phyloP scores from a whole-genome alignment of 2,113 vertebrate species.

The Aplodontia rufa region DNA sequence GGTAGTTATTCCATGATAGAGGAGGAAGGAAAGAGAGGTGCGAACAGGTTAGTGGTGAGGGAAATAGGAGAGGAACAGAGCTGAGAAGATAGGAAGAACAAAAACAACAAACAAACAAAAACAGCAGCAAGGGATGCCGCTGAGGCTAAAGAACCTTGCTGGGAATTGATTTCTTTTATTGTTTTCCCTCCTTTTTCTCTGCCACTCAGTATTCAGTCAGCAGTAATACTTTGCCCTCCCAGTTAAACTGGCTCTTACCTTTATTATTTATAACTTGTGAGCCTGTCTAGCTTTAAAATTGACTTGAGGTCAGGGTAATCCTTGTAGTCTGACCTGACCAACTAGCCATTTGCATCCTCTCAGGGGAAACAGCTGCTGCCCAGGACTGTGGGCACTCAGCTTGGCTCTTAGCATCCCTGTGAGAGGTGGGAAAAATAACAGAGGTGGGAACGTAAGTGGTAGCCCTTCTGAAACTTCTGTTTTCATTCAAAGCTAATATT shows the following conservation, averaged over 20 bases:
- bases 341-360: neutral
- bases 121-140: neutral
- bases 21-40: neutral
- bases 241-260: neutral
- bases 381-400: neutral
- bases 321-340: neutral
- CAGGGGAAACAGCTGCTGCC: neutral
- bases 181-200: neutral
- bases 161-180: neutral
- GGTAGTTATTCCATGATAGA: neutral
- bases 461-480: neutral
- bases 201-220: neutral
- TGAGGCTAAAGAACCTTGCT: neutral
- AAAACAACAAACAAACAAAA: neutral
- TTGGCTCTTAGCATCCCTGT: neutral
- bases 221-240: rapidly evolving
- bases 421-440: neutral
- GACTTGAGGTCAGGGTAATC: neutral
- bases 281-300: neutral
- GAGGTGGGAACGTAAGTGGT: neutral
- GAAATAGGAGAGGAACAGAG: slow-evolving; percentile 23
- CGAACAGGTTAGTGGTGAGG: neutral
- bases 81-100: neutral
- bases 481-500: slow-evolving; percentile 34
- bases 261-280: neutral